A percentile compares a stretch with the other conserved stretches of the same genome.
Evolutionary conservation across 2,797 vertebrate genomes (phyloP).

Genomic region (Ceryle rudis): DNA sequence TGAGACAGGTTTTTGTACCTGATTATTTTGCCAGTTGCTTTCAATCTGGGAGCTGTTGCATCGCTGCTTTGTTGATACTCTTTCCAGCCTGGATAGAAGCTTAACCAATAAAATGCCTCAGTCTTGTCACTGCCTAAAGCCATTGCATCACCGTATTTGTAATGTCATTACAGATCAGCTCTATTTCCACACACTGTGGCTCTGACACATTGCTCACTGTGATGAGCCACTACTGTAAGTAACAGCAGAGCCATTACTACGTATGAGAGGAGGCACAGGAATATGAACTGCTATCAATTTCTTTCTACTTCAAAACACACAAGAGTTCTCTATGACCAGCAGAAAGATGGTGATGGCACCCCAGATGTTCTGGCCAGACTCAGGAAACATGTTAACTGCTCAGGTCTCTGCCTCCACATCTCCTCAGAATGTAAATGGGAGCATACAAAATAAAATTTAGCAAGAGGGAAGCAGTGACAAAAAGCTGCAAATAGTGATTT

Average conservation of each 20-base stretch:
- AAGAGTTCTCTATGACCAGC: neutral
- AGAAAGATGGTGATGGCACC: neutral
- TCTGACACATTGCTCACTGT: neutral
- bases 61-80: neutral
- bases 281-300: neutral
- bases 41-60: neutral
- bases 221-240: neutral
- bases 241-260: neutral
- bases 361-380: neutral
- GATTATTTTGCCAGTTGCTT: neutral
- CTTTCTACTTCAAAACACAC: neutral
- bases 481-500: neutral
- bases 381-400: neutral
- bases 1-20: neutral
- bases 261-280: neutral
- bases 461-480: neutral
- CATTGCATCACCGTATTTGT: neutral
- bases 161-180: rapidly evolving
- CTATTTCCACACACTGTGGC: neutral
- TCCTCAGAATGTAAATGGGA: neutral
- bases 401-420: neutral
- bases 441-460: neutral
- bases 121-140: neutral
- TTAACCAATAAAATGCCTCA: neutral
- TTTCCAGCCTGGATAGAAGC: neutral